These are phyloP conservation scores for Graphium colonna DNA, from an alignment of 2,888 invertebrate genomes.

Conservation along the genomic window DNA sequence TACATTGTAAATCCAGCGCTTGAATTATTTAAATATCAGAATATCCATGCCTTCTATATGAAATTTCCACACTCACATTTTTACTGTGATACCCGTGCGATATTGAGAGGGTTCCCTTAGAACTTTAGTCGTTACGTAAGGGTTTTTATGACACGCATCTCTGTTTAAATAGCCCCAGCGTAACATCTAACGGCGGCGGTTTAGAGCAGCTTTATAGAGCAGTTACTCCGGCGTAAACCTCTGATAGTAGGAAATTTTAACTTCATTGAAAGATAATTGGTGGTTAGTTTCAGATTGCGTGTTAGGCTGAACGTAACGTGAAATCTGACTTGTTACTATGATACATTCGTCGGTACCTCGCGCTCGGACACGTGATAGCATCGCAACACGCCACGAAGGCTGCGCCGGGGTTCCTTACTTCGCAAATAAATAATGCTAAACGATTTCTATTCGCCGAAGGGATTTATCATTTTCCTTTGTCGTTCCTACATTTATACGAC, in stretches of 20 bases:
- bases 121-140: conserved; percentile 9
- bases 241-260: conserved; percentile 7
- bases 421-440: conserved; percentile 23
- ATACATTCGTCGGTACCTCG: conserved; percentile 18
- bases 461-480: conserved; percentile 23
- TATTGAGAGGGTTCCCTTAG: conserved; percentile 4
- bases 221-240: background rate
- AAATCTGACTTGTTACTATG: conserved; percentile 23
- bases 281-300: conserved; percentile 18
- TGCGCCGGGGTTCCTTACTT: conserved; percentile 17
- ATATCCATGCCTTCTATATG: conserved; percentile 13
- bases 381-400: conserved; percentile 23
- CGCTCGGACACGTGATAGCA: conserved; percentile 21
- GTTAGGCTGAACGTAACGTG: conserved; percentile 1
- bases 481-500: conserved; percentile 11
- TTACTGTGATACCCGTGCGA: conserved; percentile 9
- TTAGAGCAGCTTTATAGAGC: background rate
- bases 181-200: background rate
- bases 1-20: conserved; percentile 20
- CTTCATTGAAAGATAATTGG: conserved; percentile 19
- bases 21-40: conserved; percentile 18
- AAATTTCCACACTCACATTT: conserved; percentile 3
- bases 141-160: conserved; percentile 11
- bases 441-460: conserved; percentile 18
- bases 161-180: conserved; percentile 8